Evolutionary conservation across 2,888 invertebrate species (phyloP).

Genomic region (Mythimna impura): DNA sequence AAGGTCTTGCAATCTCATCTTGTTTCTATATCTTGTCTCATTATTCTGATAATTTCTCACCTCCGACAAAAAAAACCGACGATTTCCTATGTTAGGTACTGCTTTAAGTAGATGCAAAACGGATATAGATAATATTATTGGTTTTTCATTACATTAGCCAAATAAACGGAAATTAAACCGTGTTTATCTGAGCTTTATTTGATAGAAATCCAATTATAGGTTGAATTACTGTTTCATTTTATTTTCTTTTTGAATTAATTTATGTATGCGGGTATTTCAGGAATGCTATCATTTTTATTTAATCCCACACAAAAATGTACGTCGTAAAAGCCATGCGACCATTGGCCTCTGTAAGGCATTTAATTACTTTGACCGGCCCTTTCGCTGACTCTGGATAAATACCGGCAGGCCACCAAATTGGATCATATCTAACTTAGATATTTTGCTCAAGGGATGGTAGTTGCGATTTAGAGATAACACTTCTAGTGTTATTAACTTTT

Average conservation of each 20-base stretch:
- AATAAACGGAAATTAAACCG: not conserved
- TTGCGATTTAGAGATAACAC: conserved; percentile 11
- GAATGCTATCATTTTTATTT: conserved; percentile 17
- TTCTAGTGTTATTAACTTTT: conserved; percentile 3
- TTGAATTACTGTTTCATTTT: not conserved
- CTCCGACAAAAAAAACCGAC: too few species aligned
- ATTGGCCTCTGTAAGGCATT: conserved; percentile 40
- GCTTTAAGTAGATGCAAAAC: too few species aligned
- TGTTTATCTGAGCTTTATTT: too few species aligned
- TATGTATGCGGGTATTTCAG: not conserved
- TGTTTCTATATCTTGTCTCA: too few species aligned
- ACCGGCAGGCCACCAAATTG: conserved; percentile 53
- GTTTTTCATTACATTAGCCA: too few species aligned
- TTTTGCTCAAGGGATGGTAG: conserved; percentile 2
- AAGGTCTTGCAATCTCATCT: too few species aligned
- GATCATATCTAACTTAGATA: conserved; percentile 38
- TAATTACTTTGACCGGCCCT: conserved; percentile 54
- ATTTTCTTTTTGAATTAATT: not conserved
- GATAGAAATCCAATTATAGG: too few species aligned
- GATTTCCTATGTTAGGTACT: too few species aligned
- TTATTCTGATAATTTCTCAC: too few species aligned
- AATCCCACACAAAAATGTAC: conserved; percentile 41
- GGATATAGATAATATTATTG: too few species aligned
- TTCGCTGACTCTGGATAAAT: conserved; percentile 43
- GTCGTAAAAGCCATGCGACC: conserved; percentile 16